phyloP scores from a whole-genome alignment of 2,113 vertebrate genomes.

The Clarias batrachus region DNA sequence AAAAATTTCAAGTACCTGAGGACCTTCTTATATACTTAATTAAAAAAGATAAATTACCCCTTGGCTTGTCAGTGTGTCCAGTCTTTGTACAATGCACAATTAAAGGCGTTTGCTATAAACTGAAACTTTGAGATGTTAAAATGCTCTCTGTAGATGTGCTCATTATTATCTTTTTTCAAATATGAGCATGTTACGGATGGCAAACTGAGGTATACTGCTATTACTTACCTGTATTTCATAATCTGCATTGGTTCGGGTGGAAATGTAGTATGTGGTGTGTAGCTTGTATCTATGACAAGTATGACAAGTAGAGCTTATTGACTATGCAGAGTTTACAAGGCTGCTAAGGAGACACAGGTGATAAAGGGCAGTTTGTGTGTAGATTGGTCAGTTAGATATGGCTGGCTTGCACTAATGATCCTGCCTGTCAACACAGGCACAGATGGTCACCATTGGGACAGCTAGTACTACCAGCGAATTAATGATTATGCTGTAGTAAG shows the following conservation, averaged over 20 bases:
- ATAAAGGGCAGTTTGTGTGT: neutral
- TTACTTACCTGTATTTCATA: neutral
- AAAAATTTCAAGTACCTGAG: neutral
- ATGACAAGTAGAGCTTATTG: slow-evolving; percentile 12
- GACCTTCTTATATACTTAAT: neutral
- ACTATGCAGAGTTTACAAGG: slow-evolving; percentile 25
- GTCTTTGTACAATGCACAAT: neutral
- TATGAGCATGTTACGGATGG: neutral
- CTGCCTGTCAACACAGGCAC: slow-evolving; percentile 10
- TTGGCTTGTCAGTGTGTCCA: neutral
- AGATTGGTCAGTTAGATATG: slow-evolving; percentile 24
- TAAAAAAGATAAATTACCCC: neutral
- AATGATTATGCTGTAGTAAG: neutral
- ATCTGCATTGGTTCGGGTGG: neutral
- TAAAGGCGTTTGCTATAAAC: neutral
- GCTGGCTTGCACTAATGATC: slow-evolving; percentile 25
- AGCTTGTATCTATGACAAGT: neutral
- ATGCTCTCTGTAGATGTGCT: neutral
- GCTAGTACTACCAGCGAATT: neutral
- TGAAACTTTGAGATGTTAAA: neutral
- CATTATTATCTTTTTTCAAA: neutral
- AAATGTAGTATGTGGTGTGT: neutral
- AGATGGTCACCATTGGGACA: slow-evolving; percentile 26
- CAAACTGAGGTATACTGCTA: neutral
- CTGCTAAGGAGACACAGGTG: slow-evolving; percentile 14